These are phyloP conservation scores for Aldabrachelys gigantea DNA, from an alignment of 2,113 vertebrate species.

Conservation along the genomic window DNA sequence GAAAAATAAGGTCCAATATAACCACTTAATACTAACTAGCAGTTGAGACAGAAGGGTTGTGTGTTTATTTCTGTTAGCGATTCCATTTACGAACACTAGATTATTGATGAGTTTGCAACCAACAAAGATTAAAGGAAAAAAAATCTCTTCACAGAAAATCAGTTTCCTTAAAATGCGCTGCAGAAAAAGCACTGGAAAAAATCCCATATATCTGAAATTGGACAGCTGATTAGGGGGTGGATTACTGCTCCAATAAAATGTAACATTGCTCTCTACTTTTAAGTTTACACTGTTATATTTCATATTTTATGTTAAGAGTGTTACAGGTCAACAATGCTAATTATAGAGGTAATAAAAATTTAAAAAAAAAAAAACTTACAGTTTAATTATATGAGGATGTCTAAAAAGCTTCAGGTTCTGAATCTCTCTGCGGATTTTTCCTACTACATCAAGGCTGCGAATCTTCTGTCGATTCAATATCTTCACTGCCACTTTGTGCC, in stretches of 20 bases:
- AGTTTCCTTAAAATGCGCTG: not conserved
- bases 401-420: slow-evolving; percentile 99
- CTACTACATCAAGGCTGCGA: slow-evolving; percentile 97
- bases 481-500: slow-evolving; percentile 98
- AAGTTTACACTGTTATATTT: not conserved
- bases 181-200: not conserved
- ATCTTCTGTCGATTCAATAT: slow-evolving; percentile 99
- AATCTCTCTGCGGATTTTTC: slow-evolving; percentile 97
- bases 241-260: not conserved
- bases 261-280: not conserved
- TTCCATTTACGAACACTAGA: not conserved
- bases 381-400: slow-evolving; percentile 98
- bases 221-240: not conserved
- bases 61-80: not conserved
- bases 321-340: not conserved
- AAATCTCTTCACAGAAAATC: not conserved
- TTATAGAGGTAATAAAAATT: slow-evolving; percentile 1
- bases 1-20: not conserved
- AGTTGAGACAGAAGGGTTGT: not conserved
- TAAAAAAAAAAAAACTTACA: slow-evolving; percentile 86
- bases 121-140: not conserved
- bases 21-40: not conserved
- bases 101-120: not conserved
- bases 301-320: not conserved
- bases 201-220: not conserved